These are phyloP conservation scores for Panzeria rudis DNA, from an alignment of 2,888 invertebrate genomes.

Conservation along the genomic window DNA sequence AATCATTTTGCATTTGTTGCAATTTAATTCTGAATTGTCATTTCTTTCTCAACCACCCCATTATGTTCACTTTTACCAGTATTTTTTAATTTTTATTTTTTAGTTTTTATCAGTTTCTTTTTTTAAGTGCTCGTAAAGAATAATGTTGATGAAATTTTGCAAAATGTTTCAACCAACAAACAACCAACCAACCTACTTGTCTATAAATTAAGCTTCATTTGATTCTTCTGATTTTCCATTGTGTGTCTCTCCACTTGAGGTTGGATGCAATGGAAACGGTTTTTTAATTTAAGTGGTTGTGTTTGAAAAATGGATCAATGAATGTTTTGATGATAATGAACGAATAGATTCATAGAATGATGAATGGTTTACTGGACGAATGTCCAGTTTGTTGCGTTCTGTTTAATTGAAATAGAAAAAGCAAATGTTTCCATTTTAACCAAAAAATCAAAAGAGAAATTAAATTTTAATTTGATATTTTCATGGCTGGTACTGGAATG, in stretches of 20 bases:
- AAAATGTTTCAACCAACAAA: constrained; percentile 39
- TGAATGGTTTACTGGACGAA: constrained; percentile 12
- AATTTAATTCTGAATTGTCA: constrained; percentile 53
- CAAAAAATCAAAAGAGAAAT: constrained; percentile 27
- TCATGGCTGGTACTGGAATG: neutral
- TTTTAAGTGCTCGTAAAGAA: constrained; percentile 38
- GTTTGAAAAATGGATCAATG: constrained; percentile 49
- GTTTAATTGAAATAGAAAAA: constrained; percentile 35
- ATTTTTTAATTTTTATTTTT: too few relatives aligned
- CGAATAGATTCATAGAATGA: constrained; percentile 18
- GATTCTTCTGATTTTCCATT: constrained; percentile 63
- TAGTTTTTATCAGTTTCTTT: too few relatives aligned
- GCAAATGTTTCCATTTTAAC: neutral
- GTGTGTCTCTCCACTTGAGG: constrained; percentile 44
- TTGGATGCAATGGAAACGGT: constrained; percentile 53
- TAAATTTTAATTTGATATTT: constrained; percentile 49
- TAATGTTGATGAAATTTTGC: constrained; percentile 52
- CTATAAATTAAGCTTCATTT: constrained; percentile 70
- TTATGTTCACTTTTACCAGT: constrained; percentile 1
- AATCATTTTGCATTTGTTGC: constrained; percentile 69
- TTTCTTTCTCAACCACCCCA: constrained; percentile 5
- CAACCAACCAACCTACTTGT: constrained; percentile 44
- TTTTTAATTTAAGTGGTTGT: constrained; percentile 51
- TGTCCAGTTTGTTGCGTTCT: constrained; percentile 20
- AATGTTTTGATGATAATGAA: constrained; percentile 44